Conservation (phyloP, 2,113 vertebrate genomes). For the Paraplagusia blochii region DNA sequence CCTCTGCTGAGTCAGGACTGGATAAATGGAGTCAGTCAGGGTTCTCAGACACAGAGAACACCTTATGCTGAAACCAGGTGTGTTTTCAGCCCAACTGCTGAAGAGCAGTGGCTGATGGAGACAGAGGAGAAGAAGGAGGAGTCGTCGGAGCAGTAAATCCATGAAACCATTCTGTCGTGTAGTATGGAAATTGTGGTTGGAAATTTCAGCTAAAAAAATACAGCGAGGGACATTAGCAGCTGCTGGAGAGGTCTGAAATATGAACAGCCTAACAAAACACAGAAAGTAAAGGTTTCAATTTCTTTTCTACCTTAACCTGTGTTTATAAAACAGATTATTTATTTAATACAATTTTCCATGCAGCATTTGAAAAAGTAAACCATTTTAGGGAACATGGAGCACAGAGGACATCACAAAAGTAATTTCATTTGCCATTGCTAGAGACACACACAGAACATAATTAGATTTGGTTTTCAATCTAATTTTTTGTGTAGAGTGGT, state of each 20-base stretch:
- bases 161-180: constrained; percentile 61
- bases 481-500: too few relatives aligned
- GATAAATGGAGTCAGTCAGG: constrained; percentile 45
- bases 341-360: too few relatives aligned
- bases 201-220: constrained; percentile 32
- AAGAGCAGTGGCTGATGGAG: background rate
- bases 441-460: too few relatives aligned
- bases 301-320: too few relatives aligned
- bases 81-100: constrained; percentile 52
- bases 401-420: too few relatives aligned
- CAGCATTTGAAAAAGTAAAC: too few relatives aligned
- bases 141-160: constrained; percentile 52
- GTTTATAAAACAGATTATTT: too few relatives aligned
- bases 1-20: constrained; percentile 43
- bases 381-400: too few relatives aligned
- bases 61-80: constrained; percentile 56
- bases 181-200: constrained; percentile 61
- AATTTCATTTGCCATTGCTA: too few relatives aligned
- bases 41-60: constrained; percentile 41
- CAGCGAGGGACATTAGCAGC: constrained; percentile 55
- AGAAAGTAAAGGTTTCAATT: background rate
- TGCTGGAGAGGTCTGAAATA: constrained; percentile 55
- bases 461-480: too few relatives aligned
- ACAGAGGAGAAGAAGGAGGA: background rate
- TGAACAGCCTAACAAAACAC: constrained; percentile 27